Percentiles rank a stretch among this genome's conserved stretches.
Evolutionary conservation across 2,888 invertebrate genomes (phyloP).

Genomic region (Nymphalis c-album): DNA sequence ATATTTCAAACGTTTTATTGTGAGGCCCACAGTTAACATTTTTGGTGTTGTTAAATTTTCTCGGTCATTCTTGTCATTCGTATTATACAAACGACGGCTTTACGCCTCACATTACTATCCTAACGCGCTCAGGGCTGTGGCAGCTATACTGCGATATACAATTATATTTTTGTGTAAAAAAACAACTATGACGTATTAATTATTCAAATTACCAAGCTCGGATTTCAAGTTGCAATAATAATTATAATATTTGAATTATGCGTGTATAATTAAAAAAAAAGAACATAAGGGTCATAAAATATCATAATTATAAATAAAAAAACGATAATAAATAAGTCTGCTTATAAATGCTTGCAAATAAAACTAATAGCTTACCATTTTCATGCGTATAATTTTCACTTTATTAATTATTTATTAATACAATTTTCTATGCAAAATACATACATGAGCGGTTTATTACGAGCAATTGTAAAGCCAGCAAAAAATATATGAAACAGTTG

Average conservation of each 20-base stretch:
- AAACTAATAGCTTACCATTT: too few relatives aligned
- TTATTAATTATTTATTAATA: too few relatives aligned
- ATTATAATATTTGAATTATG: too few relatives aligned
- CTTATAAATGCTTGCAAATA: too few relatives aligned
- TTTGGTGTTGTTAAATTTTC: slow-evolving; percentile 27
- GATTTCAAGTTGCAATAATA: too few relatives aligned
- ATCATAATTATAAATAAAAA: too few relatives aligned
- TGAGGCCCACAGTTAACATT: slow-evolving; percentile 7
- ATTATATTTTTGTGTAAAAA: neutral
- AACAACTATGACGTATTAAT: neutral
- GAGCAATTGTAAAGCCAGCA: slow-evolving; percentile 11
- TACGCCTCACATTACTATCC: slow-evolving; percentile 33
- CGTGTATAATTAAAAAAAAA: too few relatives aligned
- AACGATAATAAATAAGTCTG: too few relatives aligned
- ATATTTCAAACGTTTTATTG: neutral
- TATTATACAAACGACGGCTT: slow-evolving; percentile 19
- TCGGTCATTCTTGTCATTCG: slow-evolving; percentile 34
- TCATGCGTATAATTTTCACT: too few relatives aligned
- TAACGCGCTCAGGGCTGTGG: slow-evolving; percentile 33
- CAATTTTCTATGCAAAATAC: too few relatives aligned
- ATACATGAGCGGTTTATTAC: neutral
- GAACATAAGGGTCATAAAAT: too few relatives aligned
- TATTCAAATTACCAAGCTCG: too few relatives aligned
- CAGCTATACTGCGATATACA: neutral
- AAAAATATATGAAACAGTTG: slow-evolving; percentile 15